Evolutionary conservation across 2,888 invertebrate species (phyloP).

Genomic region (Agrochola macilenta): DNA sequence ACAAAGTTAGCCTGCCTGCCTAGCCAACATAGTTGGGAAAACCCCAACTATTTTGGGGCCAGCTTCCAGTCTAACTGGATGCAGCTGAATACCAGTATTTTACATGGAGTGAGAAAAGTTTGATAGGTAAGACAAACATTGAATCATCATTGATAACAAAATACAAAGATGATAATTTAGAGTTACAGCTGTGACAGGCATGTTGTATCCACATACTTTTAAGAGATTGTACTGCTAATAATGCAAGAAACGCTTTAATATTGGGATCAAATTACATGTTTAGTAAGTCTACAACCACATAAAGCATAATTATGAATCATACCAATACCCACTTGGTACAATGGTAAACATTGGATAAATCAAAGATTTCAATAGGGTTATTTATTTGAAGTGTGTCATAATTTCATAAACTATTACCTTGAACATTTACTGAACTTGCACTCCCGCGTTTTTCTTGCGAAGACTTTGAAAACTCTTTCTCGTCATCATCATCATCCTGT

Average conservation of each 20-base stretch:
- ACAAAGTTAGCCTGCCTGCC: too few species aligned
- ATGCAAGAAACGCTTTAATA: neutral
- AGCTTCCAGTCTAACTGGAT: too few species aligned
- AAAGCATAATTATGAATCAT: slow-evolving; percentile 17
- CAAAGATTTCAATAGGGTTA: neutral
- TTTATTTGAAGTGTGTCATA: neutral
- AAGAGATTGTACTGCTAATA: neutral
- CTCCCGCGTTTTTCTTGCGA: slow-evolving; percentile 67
- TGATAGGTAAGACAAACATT: neutral
- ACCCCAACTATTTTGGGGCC: too few species aligned
- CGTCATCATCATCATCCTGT: slow-evolving; percentile 46
- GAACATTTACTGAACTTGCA: slow-evolving; percentile 80
- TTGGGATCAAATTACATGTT: neutral
- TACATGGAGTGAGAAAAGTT: too few species aligned
- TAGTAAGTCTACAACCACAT: neutral
- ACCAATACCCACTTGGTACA: neutral
- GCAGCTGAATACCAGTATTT: too few species aligned
- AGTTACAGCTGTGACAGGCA: neutral
- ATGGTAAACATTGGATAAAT: neutral
- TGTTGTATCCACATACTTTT: neutral
- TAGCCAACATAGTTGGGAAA: too few species aligned
- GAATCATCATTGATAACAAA: slow-evolving; percentile 6
- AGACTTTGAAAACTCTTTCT: slow-evolving; percentile 55
- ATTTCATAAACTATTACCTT: slow-evolving; percentile 74
- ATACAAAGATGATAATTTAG: neutral